phyloP scores from a whole-genome alignment of 1,140 invertebrate genomes.

The Scaptomyza hsui region DNA sequence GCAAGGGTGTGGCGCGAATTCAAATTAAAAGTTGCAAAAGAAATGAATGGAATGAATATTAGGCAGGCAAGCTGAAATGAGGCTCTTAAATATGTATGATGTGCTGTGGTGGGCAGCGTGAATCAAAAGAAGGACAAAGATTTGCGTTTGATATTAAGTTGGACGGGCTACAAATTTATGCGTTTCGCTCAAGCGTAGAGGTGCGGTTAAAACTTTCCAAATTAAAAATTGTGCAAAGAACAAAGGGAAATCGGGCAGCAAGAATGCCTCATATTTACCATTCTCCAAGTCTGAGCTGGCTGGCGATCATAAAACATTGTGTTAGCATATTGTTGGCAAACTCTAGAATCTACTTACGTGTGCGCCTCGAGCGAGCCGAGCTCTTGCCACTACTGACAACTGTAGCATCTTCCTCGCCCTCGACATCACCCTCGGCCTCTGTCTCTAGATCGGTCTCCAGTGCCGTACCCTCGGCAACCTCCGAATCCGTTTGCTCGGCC shows the following conservation, averaged over 20 bases:
- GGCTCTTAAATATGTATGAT: conserved; percentile 79
- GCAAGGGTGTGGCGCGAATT: conserved; percentile 42
- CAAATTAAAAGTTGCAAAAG: conserved; percentile 81
- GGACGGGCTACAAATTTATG: conserved; percentile 70
- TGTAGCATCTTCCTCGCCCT: conserved; percentile 53
- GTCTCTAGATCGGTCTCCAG: conserved; percentile 53
- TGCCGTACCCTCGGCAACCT: conserved; percentile 39
- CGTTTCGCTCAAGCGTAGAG: conserved; percentile 39
- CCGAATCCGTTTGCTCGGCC: conserved; percentile 29
- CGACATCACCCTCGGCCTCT: conserved; percentile 52
- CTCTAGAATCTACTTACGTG: conserved; percentile 48
- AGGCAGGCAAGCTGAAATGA: conserved; percentile 63
- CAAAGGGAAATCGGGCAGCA: conserved; percentile 31
- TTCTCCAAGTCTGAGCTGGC: conserved; percentile 77
- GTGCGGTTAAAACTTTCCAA: conserved; percentile 61
- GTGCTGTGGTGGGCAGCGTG: conserved; percentile 62
- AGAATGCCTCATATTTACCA: conserved; percentile 61
- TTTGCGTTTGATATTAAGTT: conserved; percentile 77
- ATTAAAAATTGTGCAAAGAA: conserved; percentile 65
- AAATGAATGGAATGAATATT: conserved; percentile 79
- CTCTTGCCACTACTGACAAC: conserved; percentile 62
- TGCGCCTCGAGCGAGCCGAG: conserved; percentile 50
- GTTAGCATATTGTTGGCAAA: conserved; percentile 1
- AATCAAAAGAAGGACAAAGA: conserved; percentile 61
- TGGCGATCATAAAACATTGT: conserved; percentile 33